Conservation (phyloP, 1,140 invertebrate species). For the Calephelis virginiensis region DNA sequence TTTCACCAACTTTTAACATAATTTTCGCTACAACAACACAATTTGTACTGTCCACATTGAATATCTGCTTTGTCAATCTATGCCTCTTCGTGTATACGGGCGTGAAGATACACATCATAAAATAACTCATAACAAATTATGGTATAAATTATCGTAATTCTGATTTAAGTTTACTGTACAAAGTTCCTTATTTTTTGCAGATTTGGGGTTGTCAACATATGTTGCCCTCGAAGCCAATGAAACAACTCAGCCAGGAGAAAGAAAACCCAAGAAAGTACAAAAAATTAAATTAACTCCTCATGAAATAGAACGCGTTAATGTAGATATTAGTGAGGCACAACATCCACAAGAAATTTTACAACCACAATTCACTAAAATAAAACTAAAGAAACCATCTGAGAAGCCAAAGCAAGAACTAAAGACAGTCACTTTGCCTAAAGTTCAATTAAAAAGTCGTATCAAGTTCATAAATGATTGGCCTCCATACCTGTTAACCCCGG, state of each 20-base stretch:
- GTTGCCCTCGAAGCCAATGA: too few relatives aligned
- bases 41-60: too few relatives aligned
- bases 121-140: too few relatives aligned
- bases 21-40: too few relatives aligned
- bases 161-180: too few relatives aligned
- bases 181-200: too few relatives aligned
- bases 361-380: conserved; percentile 80
- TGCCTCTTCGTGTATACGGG: too few relatives aligned
- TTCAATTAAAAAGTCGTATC: conserved; percentile 83
- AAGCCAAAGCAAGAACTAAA: conserved; percentile 73
- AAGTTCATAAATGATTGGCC: conserved; percentile 81
- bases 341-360: conserved; percentile 60
- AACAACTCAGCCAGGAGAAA: too few relatives aligned
- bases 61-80: too few relatives aligned
- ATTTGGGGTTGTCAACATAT: neutral
- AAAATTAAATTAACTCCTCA: conserved; percentile 39
- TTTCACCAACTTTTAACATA: too few relatives aligned
- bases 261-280: neutral
- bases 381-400: conserved; percentile 79
- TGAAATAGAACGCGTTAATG: conserved; percentile 58
- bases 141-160: too few relatives aligned
- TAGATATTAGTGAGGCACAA: conserved; percentile 68
- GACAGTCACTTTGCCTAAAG: conserved; percentile 79
- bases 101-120: too few relatives aligned
- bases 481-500: conserved; percentile 73